Conservation (phyloP, 2,797 vertebrate species). For the Mallotus villosus region DNA sequence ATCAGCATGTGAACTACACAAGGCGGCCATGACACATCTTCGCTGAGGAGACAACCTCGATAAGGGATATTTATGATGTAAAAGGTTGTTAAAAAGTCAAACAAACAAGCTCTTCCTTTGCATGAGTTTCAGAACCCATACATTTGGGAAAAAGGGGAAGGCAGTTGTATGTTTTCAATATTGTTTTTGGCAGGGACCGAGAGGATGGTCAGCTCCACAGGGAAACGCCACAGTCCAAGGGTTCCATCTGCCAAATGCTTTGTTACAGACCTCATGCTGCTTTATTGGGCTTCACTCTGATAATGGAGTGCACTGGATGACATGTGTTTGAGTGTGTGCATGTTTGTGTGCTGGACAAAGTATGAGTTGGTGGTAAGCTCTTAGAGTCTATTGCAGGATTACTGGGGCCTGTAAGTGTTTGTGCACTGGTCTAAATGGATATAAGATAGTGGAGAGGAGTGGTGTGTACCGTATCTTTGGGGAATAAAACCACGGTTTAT, state of each 20-base stretch:
- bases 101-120: constrained; percentile 48
- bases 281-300: constrained; percentile 59
- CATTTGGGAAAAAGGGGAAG: constrained; percentile 33
- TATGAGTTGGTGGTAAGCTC: not conserved
- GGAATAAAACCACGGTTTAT: too few species aligned
- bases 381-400: not conserved
- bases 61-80: constrained; percentile 60
- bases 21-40: constrained; percentile 27
- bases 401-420: constrained; percentile 15
- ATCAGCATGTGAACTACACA: constrained; percentile 34
- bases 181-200: constrained; percentile 59
- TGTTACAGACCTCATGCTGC: constrained; percentile 57
- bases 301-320: constrained; percentile 52
- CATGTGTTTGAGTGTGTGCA: constrained; percentile 12
- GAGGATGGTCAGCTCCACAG: constrained; percentile 53
- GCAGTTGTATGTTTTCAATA: constrained; percentile 60
- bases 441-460: not conserved
- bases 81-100: constrained; percentile 46
- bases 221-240: constrained; percentile 44
- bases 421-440: constrained; percentile 21
- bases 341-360: not conserved
- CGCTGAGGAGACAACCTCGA: constrained; percentile 46
- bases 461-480: too few species aligned
- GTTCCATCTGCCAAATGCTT: constrained; percentile 59
- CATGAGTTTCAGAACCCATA: constrained; percentile 53